These are phyloP conservation scores for Crocuta crocuta DNA, from an alignment of 2,113 vertebrate species.

Conservation along the genomic window DNA sequence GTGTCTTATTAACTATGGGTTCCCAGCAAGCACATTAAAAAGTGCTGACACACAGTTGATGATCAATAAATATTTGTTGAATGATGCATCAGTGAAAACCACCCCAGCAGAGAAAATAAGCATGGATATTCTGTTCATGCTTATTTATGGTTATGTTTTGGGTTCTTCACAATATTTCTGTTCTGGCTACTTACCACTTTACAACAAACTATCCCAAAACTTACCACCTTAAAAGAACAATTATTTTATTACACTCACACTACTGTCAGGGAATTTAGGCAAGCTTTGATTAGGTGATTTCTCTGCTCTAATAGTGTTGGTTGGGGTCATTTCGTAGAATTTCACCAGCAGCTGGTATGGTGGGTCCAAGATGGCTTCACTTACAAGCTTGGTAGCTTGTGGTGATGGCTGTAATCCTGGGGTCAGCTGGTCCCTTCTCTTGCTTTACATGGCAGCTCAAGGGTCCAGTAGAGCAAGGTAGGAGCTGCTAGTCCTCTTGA, in stretches of 20 bases:
- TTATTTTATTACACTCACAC: not conserved
- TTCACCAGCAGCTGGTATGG: not conserved
- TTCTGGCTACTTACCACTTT: not conserved
- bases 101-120: not conserved
- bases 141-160: not conserved
- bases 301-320: not conserved
- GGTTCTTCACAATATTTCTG: not conserved
- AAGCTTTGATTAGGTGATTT: not conserved
- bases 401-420: not conserved
- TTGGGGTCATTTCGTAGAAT: not conserved
- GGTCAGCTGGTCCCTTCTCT: not conserved
- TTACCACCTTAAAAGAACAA: conserved; percentile 13
- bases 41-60: not conserved
- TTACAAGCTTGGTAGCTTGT: not conserved
- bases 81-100: not conserved
- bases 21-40: not conserved
- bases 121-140: not conserved
- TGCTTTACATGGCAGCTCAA: not conserved
- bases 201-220: not conserved
- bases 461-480: not conserved
- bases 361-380: not conserved
- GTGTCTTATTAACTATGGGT: conserved; percentile 1
- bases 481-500: not conserved
- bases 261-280: not conserved
- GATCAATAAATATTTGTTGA: conserved; percentile 22